A percentile compares a stretch with the other conserved stretches of the same genome.
Evolutionary conservation across 2,113 vertebrate species (phyloP).

Genomic region (Fulmarus glacialis): DNA sequence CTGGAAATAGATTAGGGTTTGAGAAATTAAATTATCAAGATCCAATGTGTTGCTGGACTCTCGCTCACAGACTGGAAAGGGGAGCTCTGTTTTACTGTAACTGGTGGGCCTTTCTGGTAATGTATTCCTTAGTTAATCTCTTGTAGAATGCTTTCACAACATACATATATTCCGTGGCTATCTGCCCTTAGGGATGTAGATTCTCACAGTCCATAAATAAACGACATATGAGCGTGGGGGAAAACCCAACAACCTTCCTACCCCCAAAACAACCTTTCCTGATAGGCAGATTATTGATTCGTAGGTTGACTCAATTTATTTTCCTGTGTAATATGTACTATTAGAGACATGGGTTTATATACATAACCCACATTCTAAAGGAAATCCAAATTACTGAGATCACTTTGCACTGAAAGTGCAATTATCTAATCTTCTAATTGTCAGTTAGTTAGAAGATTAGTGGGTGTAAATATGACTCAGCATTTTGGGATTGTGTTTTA

Average conservation of each 20-base stretch:
- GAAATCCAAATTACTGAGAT: neutral
- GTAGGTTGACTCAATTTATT: neutral
- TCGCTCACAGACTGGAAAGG: neutral
- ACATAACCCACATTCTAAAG: neutral
- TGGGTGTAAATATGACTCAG: neutral
- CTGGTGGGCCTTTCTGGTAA: neutral
- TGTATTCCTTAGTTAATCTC: neutral
- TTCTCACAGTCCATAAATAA: neutral
- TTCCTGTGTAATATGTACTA: neutral
- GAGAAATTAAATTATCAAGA: neutral
- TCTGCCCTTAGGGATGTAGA: neutral
- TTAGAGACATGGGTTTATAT: neutral
- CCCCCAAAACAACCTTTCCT: neutral
- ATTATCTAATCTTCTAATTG: neutral
- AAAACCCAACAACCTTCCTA: neutral
- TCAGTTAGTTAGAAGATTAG: neutral
- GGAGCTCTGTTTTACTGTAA: neutral
- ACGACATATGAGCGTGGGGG: fast-evolving
- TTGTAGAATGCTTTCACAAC: neutral
- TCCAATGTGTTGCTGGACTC: neutral
- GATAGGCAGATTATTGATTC: neutral
- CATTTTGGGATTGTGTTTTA: neutral
- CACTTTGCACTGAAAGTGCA: neutral
- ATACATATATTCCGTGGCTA: fast-evolving
- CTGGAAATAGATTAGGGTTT: neutral